phyloP scores from a whole-genome alignment of 30 jellyfish, hydroid and myxozoan genomes.

The Cassiopea xamachana region DNA sequence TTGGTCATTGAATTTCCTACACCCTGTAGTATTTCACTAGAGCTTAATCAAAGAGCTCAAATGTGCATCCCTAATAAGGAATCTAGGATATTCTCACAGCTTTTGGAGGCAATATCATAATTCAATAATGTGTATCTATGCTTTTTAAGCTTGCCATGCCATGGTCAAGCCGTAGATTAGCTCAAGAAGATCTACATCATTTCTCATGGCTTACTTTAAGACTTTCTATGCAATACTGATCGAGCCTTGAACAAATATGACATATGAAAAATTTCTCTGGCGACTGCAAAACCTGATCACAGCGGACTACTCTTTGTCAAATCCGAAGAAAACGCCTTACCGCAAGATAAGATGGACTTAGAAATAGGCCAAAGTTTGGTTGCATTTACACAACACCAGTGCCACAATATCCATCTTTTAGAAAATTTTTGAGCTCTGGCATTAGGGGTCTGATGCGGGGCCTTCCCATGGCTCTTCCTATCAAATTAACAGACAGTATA shows the following conservation, averaged over 20 bases:
- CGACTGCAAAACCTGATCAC: slow-evolving; percentile 10
- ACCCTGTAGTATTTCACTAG: too few relatives aligned
- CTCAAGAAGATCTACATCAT: neutral
- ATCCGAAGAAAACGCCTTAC: slow-evolving; percentile 22
- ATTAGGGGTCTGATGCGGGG: too few relatives aligned
- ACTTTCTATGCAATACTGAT: slow-evolving; percentile 12
- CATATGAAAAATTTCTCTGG: slow-evolving; percentile 10
- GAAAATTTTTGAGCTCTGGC: neutral
- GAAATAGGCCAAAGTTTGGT: slow-evolving; percentile 7
- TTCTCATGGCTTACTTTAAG: slow-evolving; percentile 30
- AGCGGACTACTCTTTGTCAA: neutral
- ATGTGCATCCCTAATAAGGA: too few relatives aligned
- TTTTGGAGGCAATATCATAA: neutral
- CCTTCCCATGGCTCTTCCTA: too few relatives aligned
- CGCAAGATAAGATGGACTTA: slow-evolving; percentile 16
- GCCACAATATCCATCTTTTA: slow-evolving; percentile 9
- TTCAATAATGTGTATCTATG: neutral
- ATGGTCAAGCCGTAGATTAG: slow-evolving; percentile 15
- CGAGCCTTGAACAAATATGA: slow-evolving; percentile 19
- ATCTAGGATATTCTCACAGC: too few relatives aligned
- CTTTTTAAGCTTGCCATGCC: slow-evolving; percentile 17
- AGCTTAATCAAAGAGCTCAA: too few relatives aligned
- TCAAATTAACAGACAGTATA: too few relatives aligned
- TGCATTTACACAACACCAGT: neutral
- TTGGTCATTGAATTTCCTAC: too few relatives aligned